These are phyloP conservation scores for Psittacula derbiana DNA, from an alignment of 2,797 vertebrate genomes.

Conservation along the genomic window DNA sequence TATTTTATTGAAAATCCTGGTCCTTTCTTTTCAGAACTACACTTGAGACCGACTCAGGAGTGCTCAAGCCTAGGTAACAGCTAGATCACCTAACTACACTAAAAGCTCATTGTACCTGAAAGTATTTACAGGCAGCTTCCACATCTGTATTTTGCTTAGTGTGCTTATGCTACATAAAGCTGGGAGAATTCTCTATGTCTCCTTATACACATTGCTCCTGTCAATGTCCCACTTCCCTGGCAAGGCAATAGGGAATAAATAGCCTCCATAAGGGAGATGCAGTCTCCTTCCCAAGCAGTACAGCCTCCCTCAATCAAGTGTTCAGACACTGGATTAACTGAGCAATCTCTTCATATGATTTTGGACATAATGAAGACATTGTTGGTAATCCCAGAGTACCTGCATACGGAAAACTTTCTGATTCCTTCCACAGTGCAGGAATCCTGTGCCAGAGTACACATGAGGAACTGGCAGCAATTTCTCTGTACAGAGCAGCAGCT, in stretches of 20 bases:
- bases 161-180: background rate
- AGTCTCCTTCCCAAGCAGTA: background rate
- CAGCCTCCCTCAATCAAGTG: background rate
- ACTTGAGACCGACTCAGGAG: rapidly evolving
- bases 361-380: background rate
- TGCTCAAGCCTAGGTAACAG: background rate
- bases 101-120: background rate
- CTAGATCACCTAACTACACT: background rate
- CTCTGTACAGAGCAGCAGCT: background rate
- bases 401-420: background rate
- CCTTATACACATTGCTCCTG: background rate
- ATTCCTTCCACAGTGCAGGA: background rate
- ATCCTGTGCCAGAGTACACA: background rate
- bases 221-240: background rate
- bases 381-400: background rate
- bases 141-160: background rate
- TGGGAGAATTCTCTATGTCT: background rate
- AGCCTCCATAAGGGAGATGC: background rate
- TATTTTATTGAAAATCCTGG: background rate
- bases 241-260: background rate
- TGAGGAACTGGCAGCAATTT: background rate
- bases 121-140: background rate
- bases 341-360: background rate
- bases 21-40: background rate
- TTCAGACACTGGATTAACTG: background rate